Evolutionary conservation across 2,888 invertebrate species (phyloP), one percentile per base, ranked within the genome.

Genomic region (Ganaspis brasiliensis): DNA sequence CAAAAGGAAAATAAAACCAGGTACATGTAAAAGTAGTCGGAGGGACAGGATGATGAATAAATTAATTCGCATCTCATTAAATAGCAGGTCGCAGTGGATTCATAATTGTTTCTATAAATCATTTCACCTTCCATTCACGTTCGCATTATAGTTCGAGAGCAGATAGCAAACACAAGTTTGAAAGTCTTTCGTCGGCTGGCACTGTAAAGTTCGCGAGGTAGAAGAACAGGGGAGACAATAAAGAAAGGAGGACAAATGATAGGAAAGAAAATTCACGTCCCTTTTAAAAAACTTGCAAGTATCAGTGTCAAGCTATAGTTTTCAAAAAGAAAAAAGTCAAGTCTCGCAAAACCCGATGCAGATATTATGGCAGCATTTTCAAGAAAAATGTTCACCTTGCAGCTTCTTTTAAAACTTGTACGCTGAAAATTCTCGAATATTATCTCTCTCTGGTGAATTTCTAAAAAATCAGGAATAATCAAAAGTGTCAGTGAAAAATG

Each of bases 11-110:
- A n/a, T 6, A 40, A 40, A 40, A 14, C 2, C 12, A 21, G 14
- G 19, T 21, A 12, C 19, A 2, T 40, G 19, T 24, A 67, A 40
- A 26, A 45, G 67, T 10, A n/a, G 24, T 5, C 21, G 1, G 21
- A 67, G 24, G 24, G 9, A 45, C 67, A 67, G 24, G 16, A 45
- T 24, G 40, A 67, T 67, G 24, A 67, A 40, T 67, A 67, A 67
- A 67, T 67, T 16, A 26, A 49, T 67, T 67, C 45, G 40, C 45
- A 67, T 67, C 67, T 67, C 67, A 67, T 67, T 67, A 67, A 26
- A 45, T 21, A 67, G 45, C 45, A 67, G 67, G 24, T 24, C 40
- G 24, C 1, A 26, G n/a, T 26, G 10, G 67, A 45, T 21, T n/a
- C 40, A 24, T 67, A 67, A 67, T 67, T 67, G 26, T 67, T 67